Evolutionary conservation across 1,140 invertebrate species (phyloP).

Genomic region (Globodera rostochiensis): DNA sequence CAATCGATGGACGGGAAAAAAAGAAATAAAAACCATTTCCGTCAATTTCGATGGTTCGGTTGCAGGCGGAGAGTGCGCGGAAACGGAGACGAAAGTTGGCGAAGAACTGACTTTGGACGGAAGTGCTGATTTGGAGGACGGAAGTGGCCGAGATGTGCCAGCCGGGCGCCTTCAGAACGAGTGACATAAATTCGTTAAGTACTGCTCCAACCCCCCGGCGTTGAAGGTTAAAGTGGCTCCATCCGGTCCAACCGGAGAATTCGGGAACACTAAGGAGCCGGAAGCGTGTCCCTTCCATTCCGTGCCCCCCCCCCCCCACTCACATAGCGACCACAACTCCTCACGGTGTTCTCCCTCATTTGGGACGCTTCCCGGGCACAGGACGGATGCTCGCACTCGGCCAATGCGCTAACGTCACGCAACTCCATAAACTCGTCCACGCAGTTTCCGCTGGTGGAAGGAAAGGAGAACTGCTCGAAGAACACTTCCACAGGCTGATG

Average conservation of each 20-base stretch:
- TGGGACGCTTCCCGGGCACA: constrained; percentile 44
- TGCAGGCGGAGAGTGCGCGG: constrained; percentile 54
- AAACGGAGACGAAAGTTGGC: constrained; percentile 47
- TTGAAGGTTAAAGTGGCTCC: not conserved
- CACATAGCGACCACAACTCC: constrained; percentile 45
- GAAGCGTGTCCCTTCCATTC: not conserved
- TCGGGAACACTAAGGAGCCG: not conserved
- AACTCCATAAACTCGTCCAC: constrained; percentile 59
- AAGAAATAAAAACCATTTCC: constrained; percentile 6
- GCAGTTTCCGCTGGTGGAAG: constrained; percentile 50
- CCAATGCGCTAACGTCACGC: constrained; percentile 55
- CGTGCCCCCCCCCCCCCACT: constrained; percentile 26
- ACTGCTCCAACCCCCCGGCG: not conserved
- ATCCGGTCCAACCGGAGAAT: no score
- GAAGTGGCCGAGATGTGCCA: constrained; percentile 27
- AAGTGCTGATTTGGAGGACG: constrained; percentile 50
- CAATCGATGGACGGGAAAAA: not conserved
- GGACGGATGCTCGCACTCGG: constrained; percentile 59
- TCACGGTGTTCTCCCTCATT: constrained; percentile 19
- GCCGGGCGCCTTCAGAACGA: constrained; percentile 14
- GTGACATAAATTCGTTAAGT: not conserved
- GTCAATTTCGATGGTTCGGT: constrained; percentile 54
- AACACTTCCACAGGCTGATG: constrained; percentile 51
- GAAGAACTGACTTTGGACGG: constrained; percentile 47
- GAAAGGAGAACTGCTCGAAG: constrained; percentile 59